Percentiles rank a stretch among this genome's conserved stretches.
phyloP scores from a whole-genome alignment of 2,888 invertebrate species.

The Sycophila texana region DNA sequence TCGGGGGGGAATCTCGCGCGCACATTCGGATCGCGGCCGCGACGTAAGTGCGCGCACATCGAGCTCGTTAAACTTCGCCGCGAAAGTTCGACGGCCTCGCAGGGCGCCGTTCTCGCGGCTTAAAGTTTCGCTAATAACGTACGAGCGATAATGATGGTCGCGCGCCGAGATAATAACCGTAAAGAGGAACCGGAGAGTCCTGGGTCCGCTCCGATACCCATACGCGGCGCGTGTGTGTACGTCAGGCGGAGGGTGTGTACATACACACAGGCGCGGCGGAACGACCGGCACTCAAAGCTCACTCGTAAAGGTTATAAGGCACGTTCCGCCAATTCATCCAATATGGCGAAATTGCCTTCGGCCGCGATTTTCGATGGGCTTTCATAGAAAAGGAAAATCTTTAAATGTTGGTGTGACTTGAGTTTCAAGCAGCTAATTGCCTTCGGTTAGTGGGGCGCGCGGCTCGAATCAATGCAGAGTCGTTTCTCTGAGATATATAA shows the following conservation, averaged over 20 bases:
- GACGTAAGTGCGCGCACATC: not conserved
- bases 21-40: not conserved
- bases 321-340: slow-evolving; percentile 15
- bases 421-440: no score
- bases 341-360: no score
- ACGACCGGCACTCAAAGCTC: not conserved
- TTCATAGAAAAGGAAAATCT: no score
- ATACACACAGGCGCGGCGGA: not conserved
- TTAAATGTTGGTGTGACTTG: no score
- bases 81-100: slow-evolving; percentile 36
- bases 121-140: slow-evolving; percentile 47
- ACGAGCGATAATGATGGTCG: slow-evolving; percentile 42
- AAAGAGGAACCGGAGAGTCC: slow-evolving; percentile 15
- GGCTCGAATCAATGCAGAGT: no score
- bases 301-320: slow-evolving; percentile 19
- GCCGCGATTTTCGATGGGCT: no score
- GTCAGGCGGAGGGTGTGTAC: not conserved
- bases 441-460: no score
- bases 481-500: no score
- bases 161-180: slow-evolving; percentile 42
- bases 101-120: slow-evolving; percentile 41
- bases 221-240: not conserved
- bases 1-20: not conserved
- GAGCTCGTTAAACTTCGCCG: slow-evolving; percentile 42
- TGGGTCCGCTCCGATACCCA: not conserved